Base-by-base conservation (phyloP, 2,888 invertebrate species). In the Sycophila texana region DNA sequence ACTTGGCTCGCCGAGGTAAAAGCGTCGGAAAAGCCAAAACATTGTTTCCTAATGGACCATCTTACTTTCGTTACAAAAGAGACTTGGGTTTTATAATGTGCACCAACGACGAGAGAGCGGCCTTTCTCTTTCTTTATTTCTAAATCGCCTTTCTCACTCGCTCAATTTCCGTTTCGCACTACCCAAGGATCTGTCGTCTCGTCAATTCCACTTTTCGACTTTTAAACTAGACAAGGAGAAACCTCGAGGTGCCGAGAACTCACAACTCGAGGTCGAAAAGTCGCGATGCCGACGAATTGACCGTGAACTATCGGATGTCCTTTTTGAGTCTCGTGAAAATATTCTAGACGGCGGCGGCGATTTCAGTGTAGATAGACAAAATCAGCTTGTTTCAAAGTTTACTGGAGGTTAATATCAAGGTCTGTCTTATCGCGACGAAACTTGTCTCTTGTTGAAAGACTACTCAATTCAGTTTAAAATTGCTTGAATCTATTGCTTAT, bases 301-400 rank as follows among this genome's bases (percentile, higher is more conserved):
- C 74, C 74, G 49, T 74, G 66, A 74, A 74, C 66, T 47, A 47
- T 26, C 18, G 61, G 61, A 72, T 61, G 61, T 60, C 61, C 53
- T 26, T 72, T 72, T 72, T 16, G 20, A 30, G 30, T 30, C 30
- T 30, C 7, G 14, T 4, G 58, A 70, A 26, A 60, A 71, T 47
- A 66, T 66, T 66, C 49, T 66, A 7, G 18, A 49, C 16, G 3
- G 49, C 47, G 10, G n/a, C 18, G 18, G 20, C 10, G 22, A 18
- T 67, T 20, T 14, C 13, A 2, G 51, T 12, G 20, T 0, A 12
- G 26, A 60, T 22, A 13, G 16, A 51, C 18, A 14, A 63, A 61
- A 26, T 49, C 49, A 14, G 2, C 12, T 26, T 1, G 10, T 47
- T 67, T 67, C 22, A 53, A 20, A 39, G 63, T 16, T 65, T 47